These are phyloP conservation scores for Aurelia aurita DNA, from an alignment of 30 jellyfish, hydroid and myxozoan genomes.

Conservation along the genomic window DNA sequence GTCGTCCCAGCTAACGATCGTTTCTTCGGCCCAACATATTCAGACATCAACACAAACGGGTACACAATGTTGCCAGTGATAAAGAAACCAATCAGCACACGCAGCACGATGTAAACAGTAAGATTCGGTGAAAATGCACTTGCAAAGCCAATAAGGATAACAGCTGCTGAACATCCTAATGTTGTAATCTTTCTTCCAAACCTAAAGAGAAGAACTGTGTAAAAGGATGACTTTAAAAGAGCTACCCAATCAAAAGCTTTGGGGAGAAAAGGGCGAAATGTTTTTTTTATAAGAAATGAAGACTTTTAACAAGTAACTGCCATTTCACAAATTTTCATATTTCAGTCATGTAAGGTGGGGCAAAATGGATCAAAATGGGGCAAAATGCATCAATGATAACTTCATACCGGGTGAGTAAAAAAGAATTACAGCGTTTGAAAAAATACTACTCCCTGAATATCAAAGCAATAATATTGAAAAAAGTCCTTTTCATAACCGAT, in stretches of 20 bases:
- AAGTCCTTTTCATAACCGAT: too few species aligned
- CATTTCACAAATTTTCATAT: too few species aligned
- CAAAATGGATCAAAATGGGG: too few species aligned
- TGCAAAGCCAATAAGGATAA: slow-evolving; percentile 34
- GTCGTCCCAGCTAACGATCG: slow-evolving; percentile 77
- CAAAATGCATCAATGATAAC: too few species aligned
- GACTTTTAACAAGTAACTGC: too few species aligned
- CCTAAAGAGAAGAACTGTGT: not conserved
- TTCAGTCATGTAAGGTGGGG: too few species aligned
- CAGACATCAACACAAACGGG: slow-evolving; percentile 61
- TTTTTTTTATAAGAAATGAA: too few species aligned
- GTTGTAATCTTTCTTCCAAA: slow-evolving; percentile 59
- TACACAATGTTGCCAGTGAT: slow-evolving; percentile 69
- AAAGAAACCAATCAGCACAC: slow-evolving; percentile 71
- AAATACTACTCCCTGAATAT: too few species aligned
- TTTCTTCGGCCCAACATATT: slow-evolving; percentile 70
- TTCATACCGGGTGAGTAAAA: too few species aligned
- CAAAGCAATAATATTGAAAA: too few species aligned
- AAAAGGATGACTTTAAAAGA: not conserved
- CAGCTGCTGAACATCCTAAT: slow-evolving; percentile 39
- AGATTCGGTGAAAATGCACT: slow-evolving; percentile 71
- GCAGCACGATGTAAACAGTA: slow-evolving; percentile 29
- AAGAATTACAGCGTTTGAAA: too few species aligned
- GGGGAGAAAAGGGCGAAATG: too few species aligned
- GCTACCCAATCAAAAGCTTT: not conserved